Evolutionary conservation across 2,113 vertebrate species (phyloP), one percentile per base, ranked within the genome.

Genomic region (Glaucidium brasilianum): DNA sequence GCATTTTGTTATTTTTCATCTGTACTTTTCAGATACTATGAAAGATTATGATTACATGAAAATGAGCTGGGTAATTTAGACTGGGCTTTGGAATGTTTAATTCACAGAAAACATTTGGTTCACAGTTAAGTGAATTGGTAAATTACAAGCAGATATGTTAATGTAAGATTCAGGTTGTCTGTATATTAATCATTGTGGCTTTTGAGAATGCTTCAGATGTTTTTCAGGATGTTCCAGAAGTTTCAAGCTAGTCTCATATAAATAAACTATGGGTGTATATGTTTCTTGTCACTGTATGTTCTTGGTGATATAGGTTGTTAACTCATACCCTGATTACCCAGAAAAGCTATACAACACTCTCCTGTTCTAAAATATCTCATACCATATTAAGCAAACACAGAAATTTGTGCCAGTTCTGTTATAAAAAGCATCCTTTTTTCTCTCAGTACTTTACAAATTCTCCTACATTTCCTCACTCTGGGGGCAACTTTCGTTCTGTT

Each of bases 31-130:
- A 56, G 12, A 21, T 55, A 3, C 73, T 52, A 59, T 50, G 53
- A 68, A 19, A 49, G 17, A 32, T 34, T 62, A 49, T 10, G 0
- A 0, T 59, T 67, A 35, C 16, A 19, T 41, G 10, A 50, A 90
- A 53, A 81, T 10, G 8, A 74, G 4, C 4, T 67, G 56, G 39
- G 63, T 52, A 74, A 71, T 74, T 59, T 55, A 47, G 7, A 30
- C 18, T 23, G 26, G 26, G 14, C 23, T 84, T 89, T 87, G 35
- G 19, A 74, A 77, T 26, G 6, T 68, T 53, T 90, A 56, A 73
- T 75, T 90, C 55, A 58, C 18, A 69, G 21, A 8, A 52, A 60
- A 68, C 55, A 2, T 50, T 68, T 77, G 6, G 6, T 41, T 77
- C n/a, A 60, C 22, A 63, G 34, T 67, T 79, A 78, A 75, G 45